Base-by-base conservation (phyloP, 2,113 vertebrate genomes). In the Ciconia maguari region DNA sequence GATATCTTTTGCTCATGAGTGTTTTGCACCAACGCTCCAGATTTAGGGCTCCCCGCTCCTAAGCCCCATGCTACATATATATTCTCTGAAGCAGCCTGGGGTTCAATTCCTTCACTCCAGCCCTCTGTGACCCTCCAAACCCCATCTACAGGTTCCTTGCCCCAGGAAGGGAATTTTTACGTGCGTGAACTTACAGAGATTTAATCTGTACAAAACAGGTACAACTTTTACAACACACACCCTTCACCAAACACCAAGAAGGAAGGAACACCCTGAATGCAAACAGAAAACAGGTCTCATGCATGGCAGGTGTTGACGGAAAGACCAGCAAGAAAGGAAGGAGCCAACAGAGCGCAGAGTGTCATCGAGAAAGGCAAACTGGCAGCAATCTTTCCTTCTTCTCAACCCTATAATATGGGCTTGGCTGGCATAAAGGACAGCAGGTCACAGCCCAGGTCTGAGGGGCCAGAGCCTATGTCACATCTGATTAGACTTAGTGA, bases 201-300 rank as follows among this genome's bases (percentile, higher is more conserved):
- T 48, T 69, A 49, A 79, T 46, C 74, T 66, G 81, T 48, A 75
- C 13, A 8, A 30, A 92, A 68, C 81, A 79, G 61, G 87, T 21
- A 19, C 52, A 49, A 8, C 46, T 51, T 94, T 92, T 81, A 89
- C 65, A 54, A 54, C 77, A 36, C 8, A 2, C 20, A 19, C 26
- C 71, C 34, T 68, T 83, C 36, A n/a, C 58, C 77, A 83, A 86
- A 58, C 78, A 66, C 11, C 1, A 0, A 78, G 60, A 29, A 83
- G 69, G 76, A 66, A 94, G 92, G 58, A 97, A 96, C 97, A 85
- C 97, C 93, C 94, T 80, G 70, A 97, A 89, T 4, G 66, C 94
- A 97, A 97, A 91, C 81, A 93, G 72, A 78, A 80, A 83, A 65
- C 54, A 89, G 65, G 49, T 60, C 64, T 66, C 74, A 18, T 3